Percentiles rank a stretch among this genome's conserved stretches.
Conservation (phyloP, 1,140 invertebrate genomes). For the Panulirus ornatus region DNA sequence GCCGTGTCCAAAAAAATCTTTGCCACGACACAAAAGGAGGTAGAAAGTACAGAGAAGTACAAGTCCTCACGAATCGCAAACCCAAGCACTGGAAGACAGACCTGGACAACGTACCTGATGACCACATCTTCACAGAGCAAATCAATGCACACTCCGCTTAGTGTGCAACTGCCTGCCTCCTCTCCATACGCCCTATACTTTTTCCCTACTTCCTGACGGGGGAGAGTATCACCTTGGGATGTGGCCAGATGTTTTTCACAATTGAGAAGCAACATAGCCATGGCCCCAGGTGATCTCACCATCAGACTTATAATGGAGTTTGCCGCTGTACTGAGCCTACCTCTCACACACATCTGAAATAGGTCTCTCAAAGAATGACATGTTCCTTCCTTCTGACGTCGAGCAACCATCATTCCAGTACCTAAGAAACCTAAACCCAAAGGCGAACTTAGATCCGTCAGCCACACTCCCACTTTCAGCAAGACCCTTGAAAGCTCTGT, state of each 20-base stretch:
- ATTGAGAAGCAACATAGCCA: neutral
- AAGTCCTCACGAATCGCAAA: neutral
- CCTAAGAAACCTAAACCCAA: conserved; percentile 15
- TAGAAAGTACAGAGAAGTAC: neutral
- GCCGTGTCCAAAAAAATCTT: neutral
- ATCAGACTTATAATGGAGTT: too few relatives aligned
- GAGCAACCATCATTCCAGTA: neutral
- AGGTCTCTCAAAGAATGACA: neutral
- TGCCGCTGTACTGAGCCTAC: too few relatives aligned
- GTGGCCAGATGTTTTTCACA: neutral
- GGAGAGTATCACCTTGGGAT: neutral
- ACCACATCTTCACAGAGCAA: neutral
- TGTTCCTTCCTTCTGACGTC: neutral
- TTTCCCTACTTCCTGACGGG: neutral
- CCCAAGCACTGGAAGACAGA: too few relatives aligned
- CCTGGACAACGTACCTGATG: neutral
- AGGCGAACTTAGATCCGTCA: neutral
- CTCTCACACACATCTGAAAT: too few relatives aligned
- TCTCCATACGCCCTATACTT: too few relatives aligned
- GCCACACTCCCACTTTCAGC: neutral
- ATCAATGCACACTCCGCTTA: neutral
- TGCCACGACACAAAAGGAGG: neutral
- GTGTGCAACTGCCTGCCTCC: neutral
- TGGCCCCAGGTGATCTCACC: neutral
- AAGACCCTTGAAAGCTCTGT: too few relatives aligned